These are phyloP conservation scores for Nycticorax nycticorax DNA, from an alignment of 2,113 vertebrate species.

Conservation along the genomic window DNA sequence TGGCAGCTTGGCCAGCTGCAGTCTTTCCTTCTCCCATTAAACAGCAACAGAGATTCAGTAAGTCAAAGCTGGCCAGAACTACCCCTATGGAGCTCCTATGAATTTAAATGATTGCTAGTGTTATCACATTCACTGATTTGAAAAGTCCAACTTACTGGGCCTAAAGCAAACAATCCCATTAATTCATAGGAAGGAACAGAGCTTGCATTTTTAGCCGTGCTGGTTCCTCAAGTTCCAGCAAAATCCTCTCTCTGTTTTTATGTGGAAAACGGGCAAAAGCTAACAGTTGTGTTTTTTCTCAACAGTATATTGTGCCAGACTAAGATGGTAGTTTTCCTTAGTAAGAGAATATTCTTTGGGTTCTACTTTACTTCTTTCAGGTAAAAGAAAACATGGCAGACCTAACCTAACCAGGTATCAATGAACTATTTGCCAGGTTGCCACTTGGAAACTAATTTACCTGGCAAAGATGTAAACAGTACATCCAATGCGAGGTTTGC, in stretches of 20 bases:
- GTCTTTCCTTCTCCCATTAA: background rate
- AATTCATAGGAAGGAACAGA: conserved; percentile 53
- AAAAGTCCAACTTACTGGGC: conserved; percentile 17
- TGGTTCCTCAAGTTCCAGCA: background rate
- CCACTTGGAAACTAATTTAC: background rate
- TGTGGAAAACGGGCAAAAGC: background rate
- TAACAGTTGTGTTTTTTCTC: background rate
- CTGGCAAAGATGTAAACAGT: background rate
- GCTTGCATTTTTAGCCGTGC: background rate
- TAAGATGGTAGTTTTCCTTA: background rate
- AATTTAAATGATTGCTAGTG: conserved; percentile 52
- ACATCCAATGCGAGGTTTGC: background rate
- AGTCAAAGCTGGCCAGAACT: conserved; percentile 17
- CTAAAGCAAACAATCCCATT: conserved; percentile 25
- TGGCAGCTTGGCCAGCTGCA: conserved; percentile 38
- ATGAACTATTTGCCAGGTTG: background rate
- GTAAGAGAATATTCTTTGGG: background rate
- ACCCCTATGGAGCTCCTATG: background rate
- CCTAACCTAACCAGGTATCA: background rate
- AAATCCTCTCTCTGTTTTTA: conserved; percentile 9
- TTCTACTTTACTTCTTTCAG: background rate
- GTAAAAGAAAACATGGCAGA: background rate
- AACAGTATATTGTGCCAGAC: background rate
- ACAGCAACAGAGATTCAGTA: conserved; percentile 38
- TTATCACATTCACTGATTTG: conserved; percentile 3